Conservation (phyloP, 2,797 vertebrate genomes). For the Australoheros facetus region DNA sequence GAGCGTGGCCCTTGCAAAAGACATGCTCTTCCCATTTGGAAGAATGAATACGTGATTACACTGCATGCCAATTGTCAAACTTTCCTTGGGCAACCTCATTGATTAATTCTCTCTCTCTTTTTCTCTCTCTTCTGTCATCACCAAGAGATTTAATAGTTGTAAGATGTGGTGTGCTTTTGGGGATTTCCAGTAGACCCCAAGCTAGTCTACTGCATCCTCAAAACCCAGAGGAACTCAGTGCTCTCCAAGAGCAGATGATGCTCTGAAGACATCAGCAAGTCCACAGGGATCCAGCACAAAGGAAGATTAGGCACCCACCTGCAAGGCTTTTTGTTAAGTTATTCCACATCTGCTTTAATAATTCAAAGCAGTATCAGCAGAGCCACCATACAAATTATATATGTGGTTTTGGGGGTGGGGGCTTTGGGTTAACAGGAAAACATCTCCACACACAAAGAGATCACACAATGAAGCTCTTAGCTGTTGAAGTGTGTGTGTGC, state of each 20-base stretch:
- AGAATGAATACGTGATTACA: conserved; percentile 15
- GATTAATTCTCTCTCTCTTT: not conserved
- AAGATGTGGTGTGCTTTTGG: conserved; percentile 36
- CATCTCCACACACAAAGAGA: conserved; percentile 45
- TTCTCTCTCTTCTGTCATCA: not conserved
- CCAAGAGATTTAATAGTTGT: conserved; percentile 37
- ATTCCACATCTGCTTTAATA: conserved; percentile 77
- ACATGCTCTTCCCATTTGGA: conserved; percentile 44
- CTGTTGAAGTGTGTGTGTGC: conserved; percentile 1
- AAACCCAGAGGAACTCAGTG: conserved; percentile 50
- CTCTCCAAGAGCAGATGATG: conserved; percentile 45
- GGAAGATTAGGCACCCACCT: conserved; percentile 73
- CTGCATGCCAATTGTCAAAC: conserved; percentile 21
- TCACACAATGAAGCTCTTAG: conserved; percentile 27
- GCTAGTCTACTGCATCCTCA: conserved; percentile 43
- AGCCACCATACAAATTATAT: conserved; percentile 50
- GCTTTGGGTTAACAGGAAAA: conserved; percentile 22
- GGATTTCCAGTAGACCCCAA: conserved; percentile 55
- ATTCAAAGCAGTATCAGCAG: conserved; percentile 67
- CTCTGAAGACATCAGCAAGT: conserved; percentile 62
- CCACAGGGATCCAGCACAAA: conserved; percentile 71
- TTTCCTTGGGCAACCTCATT: not conserved
- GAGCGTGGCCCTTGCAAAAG: conserved; percentile 1
- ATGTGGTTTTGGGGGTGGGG: conserved; percentile 14
- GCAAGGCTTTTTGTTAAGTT: conserved; percentile 74